Percentiles rank a stretch among this genome's conserved stretches.
Conservation (phyloP, 2,797 vertebrate genomes). For the Thaleichthys pacificus region DNA sequence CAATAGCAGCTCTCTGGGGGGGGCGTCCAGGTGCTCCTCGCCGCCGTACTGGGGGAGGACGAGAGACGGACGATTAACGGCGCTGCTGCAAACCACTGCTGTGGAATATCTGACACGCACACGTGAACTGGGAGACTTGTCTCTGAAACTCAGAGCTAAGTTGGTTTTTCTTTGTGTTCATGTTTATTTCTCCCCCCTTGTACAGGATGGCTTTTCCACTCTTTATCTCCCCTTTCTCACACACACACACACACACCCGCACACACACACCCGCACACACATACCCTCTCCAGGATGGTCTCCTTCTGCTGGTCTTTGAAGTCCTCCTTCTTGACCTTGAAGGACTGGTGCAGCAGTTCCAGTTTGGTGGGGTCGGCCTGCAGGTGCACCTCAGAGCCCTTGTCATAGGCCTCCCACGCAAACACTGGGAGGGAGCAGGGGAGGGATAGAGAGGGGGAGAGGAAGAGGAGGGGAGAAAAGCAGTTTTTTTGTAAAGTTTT, state of each 20-base stretch:
- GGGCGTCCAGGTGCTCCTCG: constrained; percentile 88
- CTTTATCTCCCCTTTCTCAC: background rate
- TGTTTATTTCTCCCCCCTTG: constrained; percentile 57
- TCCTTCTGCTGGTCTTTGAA: constrained; percentile 95
- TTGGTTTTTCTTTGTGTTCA: constrained; percentile 79
- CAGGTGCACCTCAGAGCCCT: constrained; percentile 96
- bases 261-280: constrained; percentile 4
- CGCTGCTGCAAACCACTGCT: background rate
- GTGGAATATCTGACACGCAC: background rate
- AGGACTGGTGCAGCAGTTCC: constrained; percentile 92
- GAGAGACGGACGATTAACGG: background rate
- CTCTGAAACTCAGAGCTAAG: too few species aligned
- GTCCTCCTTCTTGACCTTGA: constrained; percentile 98
- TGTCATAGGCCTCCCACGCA: constrained; percentile 98
- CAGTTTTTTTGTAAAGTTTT: too few species aligned
- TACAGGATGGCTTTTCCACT: too few species aligned
- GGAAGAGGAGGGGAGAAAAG: background rate
- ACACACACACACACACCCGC: constrained; percentile 14
- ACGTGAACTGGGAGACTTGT: too few species aligned
- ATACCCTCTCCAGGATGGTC: constrained; percentile 84
- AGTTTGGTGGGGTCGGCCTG: constrained; percentile 98
- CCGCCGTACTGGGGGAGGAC: constrained; percentile 86
- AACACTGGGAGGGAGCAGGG: constrained; percentile 79
- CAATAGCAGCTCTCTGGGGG: constrained; percentile 88
- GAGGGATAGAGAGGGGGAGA: background rate